Evolutionary conservation across 2,797 vertebrate genomes (phyloP), one percentile per base, ranked within the genome.

Genomic region (Trachops cirrhosus): DNA sequence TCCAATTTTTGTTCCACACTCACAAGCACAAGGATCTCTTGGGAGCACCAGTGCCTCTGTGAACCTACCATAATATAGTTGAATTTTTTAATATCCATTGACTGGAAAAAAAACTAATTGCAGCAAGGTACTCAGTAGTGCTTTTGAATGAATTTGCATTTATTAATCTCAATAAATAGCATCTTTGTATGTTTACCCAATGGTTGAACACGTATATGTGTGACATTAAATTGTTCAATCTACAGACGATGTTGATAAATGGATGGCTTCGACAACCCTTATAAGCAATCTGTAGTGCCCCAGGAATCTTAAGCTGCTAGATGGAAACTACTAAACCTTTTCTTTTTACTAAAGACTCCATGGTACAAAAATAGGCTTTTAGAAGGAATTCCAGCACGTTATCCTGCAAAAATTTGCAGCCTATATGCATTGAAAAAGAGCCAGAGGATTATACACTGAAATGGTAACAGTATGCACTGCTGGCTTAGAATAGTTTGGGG

Each of bases 101-200:
- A 84, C 19, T 84, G 21, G 78, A 92, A 89, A 64, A 62, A 94
- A 88, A 5, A 80, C 57, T 39, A 87, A 34, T n/a, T 54, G 16
- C 15, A 91, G 34, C 41, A 78, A 89, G 64, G 32, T 78, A 75
- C 32, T 92, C 50, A 39, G 39, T 46, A 75, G 64, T 41, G 68
- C 37, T 89, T 87, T 83, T 91, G 79, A 94, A 96, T 87, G 3
- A 54, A 78, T 79, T 94, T 86, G 46, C 41, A 93, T 75, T 85
- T 73, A 74, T 62, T 54, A 59, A 86, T 57, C 50, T 73, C 44
- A 93, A 54, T 50, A 48, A 85, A 93, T 11, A 95, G 22, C 46
- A 78, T 44, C 74, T 73, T 92, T 68, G 9, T 24, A 82, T 80
- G 52, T 91, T 57, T 84, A 70, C 18, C 12, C 73, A 50, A 10